These are phyloP conservation scores for Meloidogyne floridensis DNA, from an alignment of 1,140 invertebrate species.

Conservation along the genomic window DNA sequence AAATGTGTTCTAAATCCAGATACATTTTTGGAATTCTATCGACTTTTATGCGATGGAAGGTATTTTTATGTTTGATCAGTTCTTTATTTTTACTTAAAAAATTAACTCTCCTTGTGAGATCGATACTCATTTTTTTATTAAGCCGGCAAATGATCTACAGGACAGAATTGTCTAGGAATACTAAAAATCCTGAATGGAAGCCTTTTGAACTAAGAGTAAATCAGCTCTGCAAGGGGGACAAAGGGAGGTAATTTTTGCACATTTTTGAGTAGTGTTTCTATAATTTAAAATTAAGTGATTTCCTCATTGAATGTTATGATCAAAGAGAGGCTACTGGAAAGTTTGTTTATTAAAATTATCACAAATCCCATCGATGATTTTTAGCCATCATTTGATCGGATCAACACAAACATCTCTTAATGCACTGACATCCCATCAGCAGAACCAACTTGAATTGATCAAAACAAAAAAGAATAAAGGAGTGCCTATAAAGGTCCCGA, in stretches of 20 bases:
- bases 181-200: constrained; percentile 71
- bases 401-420: constrained; percentile 23
- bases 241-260: constrained; percentile 23
- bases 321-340: constrained; percentile 29
- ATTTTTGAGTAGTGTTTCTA: background rate
- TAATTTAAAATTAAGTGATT: constrained; percentile 32
- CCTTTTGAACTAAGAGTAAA: constrained; percentile 70
- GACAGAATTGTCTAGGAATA: constrained; percentile 70
- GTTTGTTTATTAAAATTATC: constrained; percentile 7
- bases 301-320: constrained; percentile 47
- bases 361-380: constrained; percentile 38
- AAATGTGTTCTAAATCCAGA: constrained; percentile 54
- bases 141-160: constrained; percentile 70
- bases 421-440: constrained; percentile 26
- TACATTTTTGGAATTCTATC: constrained; percentile 70
- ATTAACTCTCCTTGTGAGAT: too few relatives aligned
- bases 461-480: constrained; percentile 61
- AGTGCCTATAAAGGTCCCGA: constrained; percentile 45
- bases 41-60: constrained; percentile 68
- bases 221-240: constrained; percentile 72
- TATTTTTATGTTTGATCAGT: constrained; percentile 32
- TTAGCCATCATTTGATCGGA: constrained; percentile 42
- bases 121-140: constrained; percentile 13
- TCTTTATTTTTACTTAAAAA: too few relatives aligned
- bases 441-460: constrained; percentile 11